These are phyloP conservation scores for Cynoglossus semilaevis DNA, from an alignment of 2,113 vertebrate genomes.

Conservation along the genomic window DNA sequence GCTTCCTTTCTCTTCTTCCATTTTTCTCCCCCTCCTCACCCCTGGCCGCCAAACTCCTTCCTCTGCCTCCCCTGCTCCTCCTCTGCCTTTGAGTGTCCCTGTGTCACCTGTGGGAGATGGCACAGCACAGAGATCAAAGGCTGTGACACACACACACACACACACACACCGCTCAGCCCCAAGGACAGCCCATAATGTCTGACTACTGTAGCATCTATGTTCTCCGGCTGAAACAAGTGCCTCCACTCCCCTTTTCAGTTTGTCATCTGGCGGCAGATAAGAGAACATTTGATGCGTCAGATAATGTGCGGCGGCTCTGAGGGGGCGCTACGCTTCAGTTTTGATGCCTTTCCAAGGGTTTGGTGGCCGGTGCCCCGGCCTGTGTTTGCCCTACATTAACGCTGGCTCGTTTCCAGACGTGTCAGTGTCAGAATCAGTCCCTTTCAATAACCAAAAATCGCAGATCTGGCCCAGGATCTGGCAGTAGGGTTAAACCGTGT, in stretches of 20 bases:
- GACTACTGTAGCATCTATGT: constrained; percentile 15
- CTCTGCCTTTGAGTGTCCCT: constrained; percentile 11
- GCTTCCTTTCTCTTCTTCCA: constrained; percentile 62
- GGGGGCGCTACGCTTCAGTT: constrained; percentile 39
- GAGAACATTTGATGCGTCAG: constrained; percentile 46
- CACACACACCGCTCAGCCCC: too few relatives aligned
- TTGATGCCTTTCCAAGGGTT: constrained; percentile 58
- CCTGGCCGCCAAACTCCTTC: background rate
- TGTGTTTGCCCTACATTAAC: constrained; percentile 46
- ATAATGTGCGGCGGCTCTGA: constrained; percentile 48
- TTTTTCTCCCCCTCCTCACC: constrained; percentile 27
- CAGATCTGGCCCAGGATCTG: constrained; percentile 19
- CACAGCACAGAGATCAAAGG: constrained; percentile 56
- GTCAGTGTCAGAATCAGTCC: constrained; percentile 20
- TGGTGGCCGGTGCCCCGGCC: constrained; percentile 40
- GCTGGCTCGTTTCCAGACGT: constrained; percentile 42
- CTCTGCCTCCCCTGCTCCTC: constrained; percentile 9
- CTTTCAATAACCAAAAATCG: constrained; percentile 22
- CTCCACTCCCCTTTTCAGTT: constrained; percentile 54
- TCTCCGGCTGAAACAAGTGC: constrained; percentile 26
- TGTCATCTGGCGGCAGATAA: constrained; percentile 64
- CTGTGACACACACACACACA: too few relatives aligned
- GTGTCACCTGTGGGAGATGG: constrained; percentile 35
- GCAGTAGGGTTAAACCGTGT: constrained; percentile 60
- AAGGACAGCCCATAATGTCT: constrained; percentile 36